Conservation (phyloP, 1,140 invertebrate species). For the Pogonognathellus flavescens region DNA sequence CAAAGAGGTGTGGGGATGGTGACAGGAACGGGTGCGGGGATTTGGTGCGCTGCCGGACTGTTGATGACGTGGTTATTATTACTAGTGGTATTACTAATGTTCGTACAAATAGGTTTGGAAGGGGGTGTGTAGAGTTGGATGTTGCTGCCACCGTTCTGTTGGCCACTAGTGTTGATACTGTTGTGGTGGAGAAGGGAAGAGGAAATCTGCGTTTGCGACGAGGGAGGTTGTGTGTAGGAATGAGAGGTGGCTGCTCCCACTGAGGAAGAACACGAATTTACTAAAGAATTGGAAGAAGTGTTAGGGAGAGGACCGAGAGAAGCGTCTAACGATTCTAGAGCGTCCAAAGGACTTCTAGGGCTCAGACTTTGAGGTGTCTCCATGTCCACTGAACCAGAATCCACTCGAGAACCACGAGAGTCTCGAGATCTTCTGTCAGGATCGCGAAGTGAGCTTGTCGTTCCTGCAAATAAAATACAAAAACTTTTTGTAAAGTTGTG, state of each 20-base stretch:
- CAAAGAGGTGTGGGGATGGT: conserved; percentile 61
- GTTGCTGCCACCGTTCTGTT: conserved; percentile 36
- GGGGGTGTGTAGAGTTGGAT: neutral
- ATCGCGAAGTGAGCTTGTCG: conserved; percentile 56
- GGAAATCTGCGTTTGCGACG: neutral
- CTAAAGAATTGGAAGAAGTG: conserved; percentile 29
- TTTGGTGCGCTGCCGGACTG: conserved; percentile 63
- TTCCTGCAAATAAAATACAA: neutral
- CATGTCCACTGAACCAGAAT: conserved; percentile 71
- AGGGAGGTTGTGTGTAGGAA: neutral
- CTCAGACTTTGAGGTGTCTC: conserved; percentile 70
- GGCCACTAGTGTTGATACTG: conserved; percentile 45
- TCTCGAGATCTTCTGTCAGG: conserved; percentile 63
- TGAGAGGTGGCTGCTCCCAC: conserved; percentile 22
- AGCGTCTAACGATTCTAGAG: conserved; percentile 67
- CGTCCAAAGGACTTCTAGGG: conserved; percentile 69
- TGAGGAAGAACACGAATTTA: conserved; percentile 14
- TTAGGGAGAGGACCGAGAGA: conserved; percentile 48
- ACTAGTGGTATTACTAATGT: conserved; percentile 36
- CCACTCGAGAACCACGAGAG: conserved; percentile 69
- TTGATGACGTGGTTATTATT: conserved; percentile 64
- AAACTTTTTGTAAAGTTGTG: too few relatives aligned
- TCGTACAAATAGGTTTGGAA: neutral
- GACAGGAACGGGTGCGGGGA: conserved; percentile 65
- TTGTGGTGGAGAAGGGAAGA: neutral